Conservation (phyloP, 2,888 invertebrate species). For the Fragum whitleyi region DNA sequence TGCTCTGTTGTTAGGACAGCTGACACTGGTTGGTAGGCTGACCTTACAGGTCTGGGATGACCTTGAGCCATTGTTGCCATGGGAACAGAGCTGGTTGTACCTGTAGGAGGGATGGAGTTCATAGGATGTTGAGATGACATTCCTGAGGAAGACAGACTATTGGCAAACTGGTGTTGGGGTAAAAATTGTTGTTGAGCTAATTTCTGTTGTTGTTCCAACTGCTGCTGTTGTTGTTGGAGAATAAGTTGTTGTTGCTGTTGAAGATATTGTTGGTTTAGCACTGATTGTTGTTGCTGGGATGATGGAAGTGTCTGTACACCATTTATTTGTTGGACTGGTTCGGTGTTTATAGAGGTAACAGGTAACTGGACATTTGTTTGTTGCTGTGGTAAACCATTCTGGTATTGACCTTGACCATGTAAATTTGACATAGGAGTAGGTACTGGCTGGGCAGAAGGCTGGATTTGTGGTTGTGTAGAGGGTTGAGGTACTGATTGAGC, state of each 20-base stretch:
- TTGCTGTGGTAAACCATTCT: conserved; percentile 16
- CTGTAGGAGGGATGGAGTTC: conserved; percentile 67
- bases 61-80: conserved; percentile 48
- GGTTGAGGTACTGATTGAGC: neutral
- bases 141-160: conserved; percentile 55
- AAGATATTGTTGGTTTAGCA: neutral
- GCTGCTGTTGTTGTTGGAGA: conserved; percentile 18
- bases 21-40: conserved; percentile 56
- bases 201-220: conserved; percentile 6
- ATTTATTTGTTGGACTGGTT: neutral
- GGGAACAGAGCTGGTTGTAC: conserved; percentile 54
- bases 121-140: conserved; percentile 62
- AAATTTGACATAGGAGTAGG: neutral
- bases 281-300: conserved; percentile 9
- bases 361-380: conserved; percentile 12
- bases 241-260: conserved; percentile 8
- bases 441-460: neutral
- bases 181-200: neutral
- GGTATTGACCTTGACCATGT: conserved; percentile 1
- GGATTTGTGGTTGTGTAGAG: neutral
- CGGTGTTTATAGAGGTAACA: neutral
- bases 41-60: conserved; percentile 8
- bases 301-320: neutral
- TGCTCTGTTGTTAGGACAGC: conserved; percentile 61
- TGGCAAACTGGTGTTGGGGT: conserved; percentile 43